Base-by-base conservation (phyloP, 2,113 vertebrate species). In the Anser brachyrhynchus region DNA sequence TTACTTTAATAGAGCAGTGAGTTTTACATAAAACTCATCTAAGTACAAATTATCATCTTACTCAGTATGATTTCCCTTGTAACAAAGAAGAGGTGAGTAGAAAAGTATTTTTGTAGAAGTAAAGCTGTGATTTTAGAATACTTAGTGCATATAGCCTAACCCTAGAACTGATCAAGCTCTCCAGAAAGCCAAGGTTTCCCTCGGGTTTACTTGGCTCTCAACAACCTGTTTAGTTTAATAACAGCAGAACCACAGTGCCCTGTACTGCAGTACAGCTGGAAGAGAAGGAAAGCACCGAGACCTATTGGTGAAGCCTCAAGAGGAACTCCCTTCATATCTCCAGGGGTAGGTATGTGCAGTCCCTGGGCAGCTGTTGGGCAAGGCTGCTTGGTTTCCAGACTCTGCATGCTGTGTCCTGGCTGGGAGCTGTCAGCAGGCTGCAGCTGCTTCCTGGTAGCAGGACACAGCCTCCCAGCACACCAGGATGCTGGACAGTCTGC, bases 271-370 rank as follows among this genome's bases (percentile, higher is more conserved):
- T 72, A 81, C 82, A 75, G 86, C 92, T 93, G 92, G 81, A 16
- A 90, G 96, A 88, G 78, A 94, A 90, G 91, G 26, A 44, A 73
- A 89, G 91, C 37, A 13, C 80, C 93, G 84, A 95, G 92, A 78
- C 1, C 14, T 20, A 23, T 3, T 12, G 33, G 80, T 90, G 92
- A 96, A 88, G 71, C 81, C 82, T 41, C 85, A 49, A 28, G 62
- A 77, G 43, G 83, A 93, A 87, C 93, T 26, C 25, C 33, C 22
- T 41, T 52, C 44, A 59, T 66, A 29, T 41, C 81, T 39, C n/a
- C n/a, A 52, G 67, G 75, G 69, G 64, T 59, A 74, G 69, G 65
- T 79, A 58, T 69, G 59, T 92, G 79, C 87, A 80, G 78, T 87
- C 89, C 84, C 90, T 66, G 84, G 80, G 72, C 51, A 74, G 93